Percentiles rank a stretch among this genome's conserved stretches.
phyloP scores from a whole-genome alignment of 2,797 vertebrate genomes.

The Telmatherina bonti region DNA sequence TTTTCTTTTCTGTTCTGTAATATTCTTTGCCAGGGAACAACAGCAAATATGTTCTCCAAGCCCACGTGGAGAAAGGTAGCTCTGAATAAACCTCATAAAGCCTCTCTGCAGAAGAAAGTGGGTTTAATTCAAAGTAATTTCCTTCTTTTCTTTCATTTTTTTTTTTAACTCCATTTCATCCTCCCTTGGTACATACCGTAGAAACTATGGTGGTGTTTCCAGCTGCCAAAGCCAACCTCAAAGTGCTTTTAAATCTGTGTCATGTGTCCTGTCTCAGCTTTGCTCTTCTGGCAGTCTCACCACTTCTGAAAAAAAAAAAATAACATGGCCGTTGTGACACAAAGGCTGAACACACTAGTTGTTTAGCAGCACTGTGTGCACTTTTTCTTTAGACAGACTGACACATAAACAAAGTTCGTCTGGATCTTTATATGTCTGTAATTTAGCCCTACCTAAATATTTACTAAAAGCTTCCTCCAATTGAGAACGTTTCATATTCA shows the following conservation, averaged over 20 bases:
- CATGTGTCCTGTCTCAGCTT: slow-evolving; percentile 58
- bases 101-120: slow-evolving; percentile 30
- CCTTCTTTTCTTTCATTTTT: slow-evolving; percentile 52
- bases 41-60: slow-evolving; percentile 23
- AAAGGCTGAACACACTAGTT: slow-evolving; percentile 26
- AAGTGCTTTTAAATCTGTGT: slow-evolving; percentile 73
- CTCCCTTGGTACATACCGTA: slow-evolving; percentile 50
- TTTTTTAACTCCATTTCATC: slow-evolving; percentile 60
- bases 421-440: slow-evolving; percentile 52
- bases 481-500: slow-evolving; percentile 51
- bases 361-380: slow-evolving; percentile 13
- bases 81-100: slow-evolving; percentile 24
- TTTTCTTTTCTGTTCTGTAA: slow-evolving; percentile 39
- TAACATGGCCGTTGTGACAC: slow-evolving; percentile 25
- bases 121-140: slow-evolving; percentile 59
- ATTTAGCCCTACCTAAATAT: slow-evolving; percentile 62
- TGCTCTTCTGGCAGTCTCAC: slow-evolving; percentile 39
- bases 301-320: slow-evolving; percentile 36
- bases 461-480: slow-evolving; percentile 61
- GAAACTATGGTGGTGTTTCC: slow-evolving; percentile 60
- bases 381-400: slow-evolving; percentile 36
- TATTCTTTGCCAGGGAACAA: slow-evolving; percentile 37
- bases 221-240: slow-evolving; percentile 69
- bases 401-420: slow-evolving; percentile 34
- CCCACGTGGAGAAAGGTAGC: slow-evolving; percentile 28